Conservation (phyloP, 1,140 invertebrate species). For the Olivierus martensii region DNA sequence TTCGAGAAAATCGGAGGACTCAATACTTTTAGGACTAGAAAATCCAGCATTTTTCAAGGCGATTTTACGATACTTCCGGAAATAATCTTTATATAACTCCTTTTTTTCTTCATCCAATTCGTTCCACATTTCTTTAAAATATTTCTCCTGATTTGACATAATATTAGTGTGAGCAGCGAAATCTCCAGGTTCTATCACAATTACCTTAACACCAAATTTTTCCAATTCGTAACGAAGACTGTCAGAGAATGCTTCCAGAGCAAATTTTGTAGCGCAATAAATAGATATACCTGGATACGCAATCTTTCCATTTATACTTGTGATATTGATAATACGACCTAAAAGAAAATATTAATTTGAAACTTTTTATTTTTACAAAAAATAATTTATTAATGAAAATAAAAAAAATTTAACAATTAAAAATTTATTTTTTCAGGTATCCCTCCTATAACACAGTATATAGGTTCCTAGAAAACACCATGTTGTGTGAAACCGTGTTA, state of each 20-base stretch:
- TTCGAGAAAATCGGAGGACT: conserved; percentile 10
- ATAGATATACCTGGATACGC: conserved; percentile 52
- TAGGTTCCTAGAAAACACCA: no score
- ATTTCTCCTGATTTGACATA: conserved; percentile 15
- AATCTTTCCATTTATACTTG: conserved; percentile 58
- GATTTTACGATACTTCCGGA: conserved; percentile 17
- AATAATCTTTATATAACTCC: conserved; percentile 19
- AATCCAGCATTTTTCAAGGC: conserved; percentile 16
- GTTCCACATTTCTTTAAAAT: conserved; percentile 22
- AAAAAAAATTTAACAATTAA: no score
- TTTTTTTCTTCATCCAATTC: conserved; percentile 16
- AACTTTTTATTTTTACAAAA: no score
- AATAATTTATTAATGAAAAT: no score
- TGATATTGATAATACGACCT: conserved; percentile 57
- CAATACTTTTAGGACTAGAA: conserved; percentile 7
- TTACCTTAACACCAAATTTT: conserved; percentile 29
- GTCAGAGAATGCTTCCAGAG: conserved; percentile 37
- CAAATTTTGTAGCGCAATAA: conserved; percentile 70
- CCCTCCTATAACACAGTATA: no score
- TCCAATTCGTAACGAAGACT: conserved; percentile 27
- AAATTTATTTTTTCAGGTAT: no score
- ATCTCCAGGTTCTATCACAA: conserved; percentile 30
- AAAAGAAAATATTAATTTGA: no score
- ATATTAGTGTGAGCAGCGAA: conserved; percentile 29
- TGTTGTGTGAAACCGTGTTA: no score